Evolutionary conservation across 2,113 vertebrate genomes (phyloP), one percentile per base, ranked within the genome.

Genomic region (Heterotis niloticus): DNA sequence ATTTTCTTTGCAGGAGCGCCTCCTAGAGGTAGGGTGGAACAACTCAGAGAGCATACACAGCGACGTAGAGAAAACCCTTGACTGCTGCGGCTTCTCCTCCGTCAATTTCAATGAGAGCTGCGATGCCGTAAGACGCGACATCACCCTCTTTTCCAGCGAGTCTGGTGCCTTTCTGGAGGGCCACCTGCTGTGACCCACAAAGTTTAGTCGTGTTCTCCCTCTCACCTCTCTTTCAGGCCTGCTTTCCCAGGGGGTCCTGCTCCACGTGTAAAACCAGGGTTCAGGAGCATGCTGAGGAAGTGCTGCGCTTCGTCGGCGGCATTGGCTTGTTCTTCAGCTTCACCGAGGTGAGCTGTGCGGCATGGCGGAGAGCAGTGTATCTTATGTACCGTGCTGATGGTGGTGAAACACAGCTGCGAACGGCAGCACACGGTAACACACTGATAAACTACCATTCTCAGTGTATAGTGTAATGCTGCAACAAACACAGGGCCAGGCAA

Each of bases 301-400:
- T 98, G 76, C 89, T 99, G 79, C 93, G 87, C 76, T 94, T 95
- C 62, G 95, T 98, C 0, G 98, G 98, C 0, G 95, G 96, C 5
- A 92, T 97, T 29, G 96, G 98, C 4, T 95, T 99, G 77, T 98
- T 99, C 91, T 99, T 99, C 93, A 98, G 97, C 83, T 98, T 98
- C 70, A 98, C 96, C 20, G 98, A 99, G 95, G 98, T 98, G 76
- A 73, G 90, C n/a, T 24, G 64, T 17, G 23, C 13, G 13, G 14
- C 64, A 10, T n/a, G 16, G 20, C 10, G 17, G 0, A 17, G 0
- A 10, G 0, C 57, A 0, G 57, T 17, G 57, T 13, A n/a, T n/a
- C n/a, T n/a, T 1, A 59, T 13, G 10, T 59, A 17, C 17, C 57
- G 17, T 17, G 1, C 17, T 59, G 10, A n/a, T n/a, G 17, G 57